phyloP scores from a whole-genome alignment of 2,888 invertebrate species.

The Rhamnusium bicolor region DNA sequence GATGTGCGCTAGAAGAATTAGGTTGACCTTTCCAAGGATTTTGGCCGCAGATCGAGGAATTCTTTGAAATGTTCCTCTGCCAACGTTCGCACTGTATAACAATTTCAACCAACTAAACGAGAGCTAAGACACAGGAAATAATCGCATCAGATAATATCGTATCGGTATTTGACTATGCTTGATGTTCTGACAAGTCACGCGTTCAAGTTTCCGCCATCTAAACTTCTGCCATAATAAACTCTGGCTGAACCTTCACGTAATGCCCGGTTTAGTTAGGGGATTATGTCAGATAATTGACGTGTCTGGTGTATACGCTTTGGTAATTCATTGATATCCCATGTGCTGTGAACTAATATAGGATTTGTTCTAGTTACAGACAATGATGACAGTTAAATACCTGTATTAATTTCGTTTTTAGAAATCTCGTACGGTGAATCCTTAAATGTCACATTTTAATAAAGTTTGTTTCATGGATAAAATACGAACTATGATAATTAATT shows the following conservation, averaged over 20 bases:
- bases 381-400: not conserved
- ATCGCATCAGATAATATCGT: not conserved
- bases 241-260: not conserved
- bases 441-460: no score
- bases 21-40: no score
- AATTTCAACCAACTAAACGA: no score
- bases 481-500: no score
- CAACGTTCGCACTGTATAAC: no score
- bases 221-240: not conserved
- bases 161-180: not conserved
- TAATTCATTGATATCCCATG: not conserved
- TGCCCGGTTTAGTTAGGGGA: not conserved
- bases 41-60: no score
- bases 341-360: not conserved
- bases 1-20: no score
- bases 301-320: not conserved
- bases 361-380: not conserved
- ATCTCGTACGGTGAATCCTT: no score
- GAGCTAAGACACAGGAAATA: not conserved
- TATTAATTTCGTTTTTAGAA: not conserved
- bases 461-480: no score
- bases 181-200: not conserved
- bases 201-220: not conserved
- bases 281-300: not conserved
- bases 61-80: no score